Evolutionary conservation across 1,140 invertebrate species (phyloP).

Genomic region (Hesperophylax magnus): DNA sequence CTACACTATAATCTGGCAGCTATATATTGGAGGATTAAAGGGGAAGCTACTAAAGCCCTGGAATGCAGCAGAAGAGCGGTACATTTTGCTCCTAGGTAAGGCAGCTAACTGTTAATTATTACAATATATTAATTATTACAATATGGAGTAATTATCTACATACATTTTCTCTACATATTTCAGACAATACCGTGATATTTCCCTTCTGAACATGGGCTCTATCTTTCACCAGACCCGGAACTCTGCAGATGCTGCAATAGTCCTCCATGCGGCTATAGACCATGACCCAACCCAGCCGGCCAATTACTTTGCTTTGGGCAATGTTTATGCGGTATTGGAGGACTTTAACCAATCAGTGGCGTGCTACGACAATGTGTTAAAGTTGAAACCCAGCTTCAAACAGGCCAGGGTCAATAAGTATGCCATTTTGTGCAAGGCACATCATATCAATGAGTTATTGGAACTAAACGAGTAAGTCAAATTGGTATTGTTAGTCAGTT

Average conservation of each 20-base stretch:
- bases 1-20: slow-evolving; percentile 87
- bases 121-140: not conserved
- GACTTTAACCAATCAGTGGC: slow-evolving; percentile 76
- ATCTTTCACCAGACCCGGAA: slow-evolving; percentile 82
- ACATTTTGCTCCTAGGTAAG: slow-evolving; percentile 83
- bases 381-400: slow-evolving; percentile 70
- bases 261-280: slow-evolving; percentile 85
- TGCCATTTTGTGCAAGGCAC: slow-evolving; percentile 79
- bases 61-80: slow-evolving; percentile 87
- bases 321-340: slow-evolving; percentile 79
- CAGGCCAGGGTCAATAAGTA: slow-evolving; percentile 74
- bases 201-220: slow-evolving; percentile 85
- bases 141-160: not conserved
- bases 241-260: slow-evolving; percentile 83
- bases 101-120: not conserved
- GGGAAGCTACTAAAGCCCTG: slow-evolving; percentile 83
- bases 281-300: slow-evolving; percentile 80
- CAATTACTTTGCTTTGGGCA: slow-evolving; percentile 85
- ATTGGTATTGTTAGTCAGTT: too few relatives aligned
- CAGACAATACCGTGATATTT: slow-evolving; percentile 83
- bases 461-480: slow-evolving; percentile 76
- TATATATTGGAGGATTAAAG: slow-evolving; percentile 88
- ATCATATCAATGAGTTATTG: slow-evolving; percentile 77
- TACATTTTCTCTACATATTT: slow-evolving; percentile 55
- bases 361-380: slow-evolving; percentile 81